A percentile compares a stretch with the other conserved stretches of the same genome.
These are phyloP conservation scores for Anableps anableps DNA, from an alignment of 2,797 vertebrate species.

Conservation along the genomic window DNA sequence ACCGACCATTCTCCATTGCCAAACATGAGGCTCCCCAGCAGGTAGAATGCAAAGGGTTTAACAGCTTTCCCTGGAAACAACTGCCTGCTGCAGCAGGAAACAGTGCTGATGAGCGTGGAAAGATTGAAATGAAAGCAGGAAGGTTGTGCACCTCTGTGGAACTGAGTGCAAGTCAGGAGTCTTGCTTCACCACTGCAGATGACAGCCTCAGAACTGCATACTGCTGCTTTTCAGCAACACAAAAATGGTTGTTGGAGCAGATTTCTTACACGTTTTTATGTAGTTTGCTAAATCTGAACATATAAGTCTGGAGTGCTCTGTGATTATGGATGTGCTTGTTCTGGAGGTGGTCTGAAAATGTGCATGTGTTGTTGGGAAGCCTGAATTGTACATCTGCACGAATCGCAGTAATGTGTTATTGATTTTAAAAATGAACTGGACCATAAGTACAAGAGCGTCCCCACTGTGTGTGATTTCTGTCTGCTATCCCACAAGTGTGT, in stretches of 20 bases:
- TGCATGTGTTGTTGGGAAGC: slow-evolving; percentile 20
- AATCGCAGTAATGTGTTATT: slow-evolving; percentile 71
- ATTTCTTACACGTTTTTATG: background rate
- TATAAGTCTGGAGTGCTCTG: background rate
- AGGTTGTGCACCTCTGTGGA: background rate
- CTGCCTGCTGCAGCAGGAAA: slow-evolving; percentile 9
- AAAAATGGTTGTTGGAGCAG: slow-evolving; percentile 1
- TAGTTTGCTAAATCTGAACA: background rate
- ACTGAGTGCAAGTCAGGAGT: background rate
- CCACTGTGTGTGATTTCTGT: slow-evolving; percentile 20
- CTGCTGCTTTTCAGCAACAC: slow-evolving; percentile 4
- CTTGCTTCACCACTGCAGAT: background rate
- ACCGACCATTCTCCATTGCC: background rate
- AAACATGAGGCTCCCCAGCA: background rate
- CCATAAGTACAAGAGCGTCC: slow-evolving; percentile 39
- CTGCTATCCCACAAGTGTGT: background rate
- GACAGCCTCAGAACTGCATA: background rate
- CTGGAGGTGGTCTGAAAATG: slow-evolving; percentile 11
- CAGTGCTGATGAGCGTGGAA: background rate
- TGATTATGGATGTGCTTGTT: slow-evolving; percentile 17
- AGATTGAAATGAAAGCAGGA: slow-evolving; percentile 2
- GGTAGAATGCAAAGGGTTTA: background rate
- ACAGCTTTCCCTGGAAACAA: background rate
- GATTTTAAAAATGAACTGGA: slow-evolving; percentile 57
- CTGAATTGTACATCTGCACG: slow-evolving; percentile 37